Base-by-base conservation (phyloP, 2,113 vertebrate species). In the Forbesichthys agassizii region DNA sequence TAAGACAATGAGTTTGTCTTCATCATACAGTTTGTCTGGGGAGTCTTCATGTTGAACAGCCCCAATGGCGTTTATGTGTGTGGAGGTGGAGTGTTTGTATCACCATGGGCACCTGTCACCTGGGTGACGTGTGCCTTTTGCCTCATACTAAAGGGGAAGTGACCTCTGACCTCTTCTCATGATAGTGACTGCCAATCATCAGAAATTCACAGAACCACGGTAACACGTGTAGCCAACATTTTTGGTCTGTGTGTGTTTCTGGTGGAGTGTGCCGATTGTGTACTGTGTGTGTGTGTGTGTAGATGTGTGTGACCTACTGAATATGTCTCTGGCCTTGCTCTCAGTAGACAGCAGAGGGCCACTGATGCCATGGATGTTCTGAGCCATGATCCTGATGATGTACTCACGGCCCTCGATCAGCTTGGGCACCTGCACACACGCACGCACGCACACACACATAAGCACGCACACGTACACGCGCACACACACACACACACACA, bases 321-420 rank as follows among this genome's bases (percentile, higher is more conserved):
- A 99, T 74, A 95, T 86, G 81, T 99, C 98, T 87, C 89, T 96
- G 71, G 98, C 96, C 90, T 95, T 99, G 86, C 92, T 92, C 77
- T 98, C 94, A 71, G 94, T 93, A 57, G 98, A 99, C 60, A 95
- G 86, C 57, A 99, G 91, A 11, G 96, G 96, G 72, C 98, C 95
- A 49, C 98, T 99, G 88, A 99, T 94, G 77, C 98, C 98, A 1
- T 98, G 95, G 20, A 96, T 92, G 90, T 99, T 99, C 89, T 99
- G 95, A 88, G 98, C 98, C 88, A 94, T 93, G 82, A 99, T 99
- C 83, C 96, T 91, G 79, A 99, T 90, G 82, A 97, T 95, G 70
- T 99, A 99, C 1, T 99, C 97, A 79, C 92, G 94, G 74, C 98
- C 97, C 87, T 99, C 97, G 61, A 99, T 96, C 61, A 99, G 88